These are phyloP conservation scores for Anastrepha obliqua DNA, from an alignment of 1,140 invertebrate species.

Conservation along the genomic window DNA sequence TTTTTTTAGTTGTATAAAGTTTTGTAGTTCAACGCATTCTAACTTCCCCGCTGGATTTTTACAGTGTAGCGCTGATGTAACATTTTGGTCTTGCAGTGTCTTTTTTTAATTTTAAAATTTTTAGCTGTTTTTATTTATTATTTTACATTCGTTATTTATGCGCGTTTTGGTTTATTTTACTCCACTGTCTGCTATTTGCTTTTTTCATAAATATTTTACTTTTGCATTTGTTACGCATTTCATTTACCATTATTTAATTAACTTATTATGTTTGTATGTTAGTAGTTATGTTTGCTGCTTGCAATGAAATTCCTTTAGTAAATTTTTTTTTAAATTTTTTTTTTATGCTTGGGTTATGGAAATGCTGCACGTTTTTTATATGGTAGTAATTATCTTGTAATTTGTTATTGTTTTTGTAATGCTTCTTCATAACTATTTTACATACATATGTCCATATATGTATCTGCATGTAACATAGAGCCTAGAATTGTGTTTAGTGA, in stretches of 20 bases:
- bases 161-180: not conserved
- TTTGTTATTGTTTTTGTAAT: slow-evolving; percentile 19
- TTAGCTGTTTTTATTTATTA: slow-evolving; percentile 56
- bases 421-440: slow-evolving; percentile 16
- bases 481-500: slow-evolving; percentile 44
- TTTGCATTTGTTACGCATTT: slow-evolving; percentile 37
- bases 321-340: slow-evolving; percentile 11
- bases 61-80: slow-evolving; percentile 56
- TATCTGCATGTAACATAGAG: slow-evolving; percentile 6
- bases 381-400: not conserved
- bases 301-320: not conserved
- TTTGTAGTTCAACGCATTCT: slow-evolving; percentile 27
- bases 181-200: slow-evolving; percentile 54
- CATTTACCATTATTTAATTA: not conserved
- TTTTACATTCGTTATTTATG: slow-evolving; percentile 40
- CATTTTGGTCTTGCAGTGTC: slow-evolving; percentile 56
- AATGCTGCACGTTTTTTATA: not conserved
- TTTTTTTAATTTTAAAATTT: slow-evolving; percentile 37
- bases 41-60: slow-evolving; percentile 29
- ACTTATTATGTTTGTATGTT: not conserved
- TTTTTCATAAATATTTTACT: slow-evolving; percentile 52
- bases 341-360: not conserved
- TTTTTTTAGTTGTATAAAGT: slow-evolving; percentile 35
- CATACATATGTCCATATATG: slow-evolving; percentile 14
- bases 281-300: no score